Evolutionary conservation across 2,888 invertebrate species (phyloP), one percentile per base, ranked within the genome.

Genomic region (Hemicrepidius hirtus): DNA sequence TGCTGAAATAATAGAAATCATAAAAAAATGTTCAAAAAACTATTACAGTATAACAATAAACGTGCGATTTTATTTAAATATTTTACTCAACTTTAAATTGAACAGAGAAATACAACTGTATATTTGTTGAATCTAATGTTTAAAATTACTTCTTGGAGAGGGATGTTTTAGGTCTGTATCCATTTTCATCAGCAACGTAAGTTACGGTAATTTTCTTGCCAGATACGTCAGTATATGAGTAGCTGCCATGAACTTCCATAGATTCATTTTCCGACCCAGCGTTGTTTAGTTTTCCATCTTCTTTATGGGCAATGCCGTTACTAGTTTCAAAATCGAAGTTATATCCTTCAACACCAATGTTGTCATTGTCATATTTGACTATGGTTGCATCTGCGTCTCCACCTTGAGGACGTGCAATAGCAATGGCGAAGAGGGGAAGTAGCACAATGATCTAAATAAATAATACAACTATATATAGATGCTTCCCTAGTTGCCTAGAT

Each of bases 311-410:
- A 53, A 83, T 87, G 57, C 88, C 88, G 74, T 89, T 85, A 74
- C 85, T 85, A 70, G 87, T 88, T 75, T 87, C 82, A 1, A 32
- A 76, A 90, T 90, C 88, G 77, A 89, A 92, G 75, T 86, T 88
- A 84, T 91, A 92, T 59, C 88, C 86, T 76, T 89, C 89, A 21
- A 89, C 82, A 55, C 90, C 90, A 71, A 86, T 87, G 75, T 91
- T 91, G 81, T 91, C 88, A 74, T 87, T 87, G 50, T 91, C 91
- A 79, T 89, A 91, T 66, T 89, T 88, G 53, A 91, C 76, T 75
- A 92, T 87, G 80, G 90, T 88, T 5, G 90, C 91, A 75, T 90
- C 89, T 5, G 28, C 68, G 18, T 59, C 82, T 68, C 71, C 46
- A 13, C 35, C 35, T 71, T 79, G 71, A 59, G 81, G 76, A 71